Percentiles rank a stretch among this genome's conserved stretches.
phyloP scores from a whole-genome alignment of 2,113 vertebrate genomes.

The rat (Rattus norvegicus) region DNA sequence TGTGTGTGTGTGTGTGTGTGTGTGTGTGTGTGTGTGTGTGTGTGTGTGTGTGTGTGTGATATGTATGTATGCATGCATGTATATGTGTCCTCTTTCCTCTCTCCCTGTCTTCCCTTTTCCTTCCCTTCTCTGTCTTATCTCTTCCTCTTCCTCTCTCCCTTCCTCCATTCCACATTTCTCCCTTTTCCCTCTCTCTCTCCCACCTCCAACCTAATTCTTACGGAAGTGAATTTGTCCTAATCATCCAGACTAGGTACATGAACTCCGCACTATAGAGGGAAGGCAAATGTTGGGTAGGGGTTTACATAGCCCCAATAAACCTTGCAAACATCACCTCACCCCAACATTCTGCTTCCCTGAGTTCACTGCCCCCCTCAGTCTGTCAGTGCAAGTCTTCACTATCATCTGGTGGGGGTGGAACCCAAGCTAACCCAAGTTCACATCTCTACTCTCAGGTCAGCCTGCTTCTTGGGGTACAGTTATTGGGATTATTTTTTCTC shows the following conservation, averaged over 20 bases:
- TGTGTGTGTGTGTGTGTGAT: neutral
- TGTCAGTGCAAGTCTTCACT: neutral
- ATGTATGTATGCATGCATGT: neutral
- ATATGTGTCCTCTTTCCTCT: neutral
- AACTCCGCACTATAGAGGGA: neutral
- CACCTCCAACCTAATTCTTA: neutral
- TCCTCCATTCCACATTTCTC: too few relatives aligned
- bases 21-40: too few relatives aligned
- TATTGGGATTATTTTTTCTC: neutral
- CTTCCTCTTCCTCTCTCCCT: neutral
- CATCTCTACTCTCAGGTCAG: neutral
- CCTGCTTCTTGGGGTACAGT: neutral
- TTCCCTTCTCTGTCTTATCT: neutral
- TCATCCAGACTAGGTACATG: neutral
- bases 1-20: neutral
- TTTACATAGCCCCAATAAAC: rapidly evolving
- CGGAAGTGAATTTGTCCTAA: neutral
- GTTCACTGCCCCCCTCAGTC: neutral
- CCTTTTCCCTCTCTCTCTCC: neutral
- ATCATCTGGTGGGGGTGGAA: rapidly evolving
- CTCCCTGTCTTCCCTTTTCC: neutral
- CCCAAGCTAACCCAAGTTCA: rapidly evolving
- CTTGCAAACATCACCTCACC: neutral
- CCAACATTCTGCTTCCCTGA: rapidly evolving
- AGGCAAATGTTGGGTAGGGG: neutral